Percentiles rank a stretch among this genome's conserved stretches.
Evolutionary conservation across 2,113 vertebrate genomes (phyloP).

Genomic region (Apeltes quadracus): DNA sequence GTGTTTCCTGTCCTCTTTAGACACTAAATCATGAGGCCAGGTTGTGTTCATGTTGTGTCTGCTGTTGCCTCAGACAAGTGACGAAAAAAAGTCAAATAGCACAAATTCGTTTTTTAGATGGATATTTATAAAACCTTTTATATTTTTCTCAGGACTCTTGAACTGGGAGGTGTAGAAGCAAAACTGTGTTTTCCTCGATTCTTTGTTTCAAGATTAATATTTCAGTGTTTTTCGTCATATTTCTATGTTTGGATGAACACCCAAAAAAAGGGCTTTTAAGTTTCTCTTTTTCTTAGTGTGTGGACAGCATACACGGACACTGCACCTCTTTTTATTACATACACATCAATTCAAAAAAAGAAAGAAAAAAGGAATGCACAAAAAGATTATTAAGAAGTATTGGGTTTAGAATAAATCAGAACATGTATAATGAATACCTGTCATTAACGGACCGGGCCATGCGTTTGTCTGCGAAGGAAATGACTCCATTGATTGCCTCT

Average conservation of each 20-base stretch:
- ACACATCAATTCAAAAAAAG: neutral
- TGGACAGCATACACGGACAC: conserved; percentile 43
- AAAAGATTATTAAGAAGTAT: neutral
- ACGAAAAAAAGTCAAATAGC: no score
- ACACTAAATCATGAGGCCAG: neutral
- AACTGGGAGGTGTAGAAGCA: conserved; percentile 50
- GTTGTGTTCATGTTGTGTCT: neutral
- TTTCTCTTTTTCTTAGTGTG: conserved; percentile 53
- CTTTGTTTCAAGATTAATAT: conserved; percentile 54
- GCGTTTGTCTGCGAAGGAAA: conserved; percentile 53
- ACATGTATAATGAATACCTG: conserved; percentile 69
- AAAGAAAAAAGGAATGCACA: conserved; percentile 9
- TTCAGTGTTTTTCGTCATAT: conserved; percentile 47
- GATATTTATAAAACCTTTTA: conserved; percentile 24
- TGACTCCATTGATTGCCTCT: conserved; percentile 68
- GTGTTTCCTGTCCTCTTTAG: neutral
- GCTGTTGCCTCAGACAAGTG: no score
- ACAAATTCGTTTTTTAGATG: neutral
- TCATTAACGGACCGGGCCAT: conserved; percentile 52
- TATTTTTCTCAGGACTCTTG: conserved; percentile 18
- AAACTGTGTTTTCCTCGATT: conserved; percentile 57
- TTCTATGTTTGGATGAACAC: conserved; percentile 53
- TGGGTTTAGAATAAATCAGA: conserved; percentile 1
- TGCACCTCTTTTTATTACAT: conserved; percentile 11
- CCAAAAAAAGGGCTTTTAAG: conserved; percentile 49